Percentiles rank a stretch among this genome's conserved stretches.
phyloP scores from a whole-genome alignment of 2,888 invertebrate species.

The Metacarcinus magister region DNA sequence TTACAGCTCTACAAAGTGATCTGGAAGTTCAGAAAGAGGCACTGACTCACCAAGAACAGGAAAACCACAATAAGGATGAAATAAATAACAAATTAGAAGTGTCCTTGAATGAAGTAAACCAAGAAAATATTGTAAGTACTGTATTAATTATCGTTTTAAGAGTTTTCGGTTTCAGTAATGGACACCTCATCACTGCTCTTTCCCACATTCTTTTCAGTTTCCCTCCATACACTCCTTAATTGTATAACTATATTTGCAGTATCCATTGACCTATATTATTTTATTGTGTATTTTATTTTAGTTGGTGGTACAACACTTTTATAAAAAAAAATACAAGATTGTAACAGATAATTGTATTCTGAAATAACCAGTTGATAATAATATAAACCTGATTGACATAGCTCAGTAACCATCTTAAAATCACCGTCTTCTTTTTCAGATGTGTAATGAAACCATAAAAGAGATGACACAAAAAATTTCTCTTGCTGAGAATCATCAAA shows the following conservation, averaged over 20 bases:
- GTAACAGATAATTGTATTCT: too few relatives aligned
- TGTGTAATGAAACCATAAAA: background rate
- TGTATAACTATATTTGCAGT: too few relatives aligned
- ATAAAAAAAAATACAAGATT: too few relatives aligned
- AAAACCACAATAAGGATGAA: background rate
- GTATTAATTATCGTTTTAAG: background rate
- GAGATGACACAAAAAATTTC: background rate
- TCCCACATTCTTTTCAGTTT: too few relatives aligned
- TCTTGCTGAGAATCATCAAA: background rate
- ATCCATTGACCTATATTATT: too few relatives aligned
- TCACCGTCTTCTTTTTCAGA: background rate
- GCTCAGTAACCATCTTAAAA: background rate
- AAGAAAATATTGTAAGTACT: background rate
- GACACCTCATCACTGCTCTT: too few relatives aligned
- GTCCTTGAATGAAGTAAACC: background rate
- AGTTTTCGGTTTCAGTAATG: background rate
- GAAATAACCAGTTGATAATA: too few relatives aligned
- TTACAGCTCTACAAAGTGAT: background rate
- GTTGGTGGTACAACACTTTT: too few relatives aligned
- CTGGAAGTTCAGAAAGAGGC: background rate
- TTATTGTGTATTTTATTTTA: too few relatives aligned
- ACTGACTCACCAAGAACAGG: background rate
- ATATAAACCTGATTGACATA: too few relatives aligned
- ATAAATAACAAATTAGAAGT: background rate
- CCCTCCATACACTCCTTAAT: too few relatives aligned